Conservation (phyloP, 1,140 invertebrate genomes). For the Drosophila baimaii region DNA sequence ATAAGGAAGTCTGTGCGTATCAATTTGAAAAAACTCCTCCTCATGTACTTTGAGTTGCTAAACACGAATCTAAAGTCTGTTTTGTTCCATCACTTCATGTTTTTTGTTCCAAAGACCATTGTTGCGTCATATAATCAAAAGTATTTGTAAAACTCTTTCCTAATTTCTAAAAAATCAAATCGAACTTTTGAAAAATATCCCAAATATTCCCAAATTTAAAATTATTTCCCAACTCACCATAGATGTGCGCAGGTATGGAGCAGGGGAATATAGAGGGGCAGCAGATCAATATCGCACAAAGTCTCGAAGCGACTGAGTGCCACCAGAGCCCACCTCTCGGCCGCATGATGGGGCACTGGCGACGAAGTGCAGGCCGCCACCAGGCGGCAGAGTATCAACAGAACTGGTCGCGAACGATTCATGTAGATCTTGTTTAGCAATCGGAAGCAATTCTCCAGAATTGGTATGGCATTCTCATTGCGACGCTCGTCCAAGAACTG, state of each 20-base stretch:
- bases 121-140: too few species aligned
- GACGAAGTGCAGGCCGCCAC: slow-evolving; percentile 86
- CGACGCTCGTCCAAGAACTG: slow-evolving; percentile 87
- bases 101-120: too few species aligned
- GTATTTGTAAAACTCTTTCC: too few species aligned
- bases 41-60: too few species aligned
- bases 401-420: slow-evolving; percentile 88
- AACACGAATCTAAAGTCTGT: too few species aligned
- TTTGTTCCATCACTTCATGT: too few species aligned
- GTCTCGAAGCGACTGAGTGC: slow-evolving; percentile 88
- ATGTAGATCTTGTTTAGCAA: slow-evolving; percentile 90
- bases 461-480: slow-evolving; percentile 87
- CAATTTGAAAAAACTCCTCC: too few species aligned
- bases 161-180: too few species aligned
- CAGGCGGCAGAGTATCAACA: slow-evolving; percentile 89
- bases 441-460: slow-evolving; percentile 89
- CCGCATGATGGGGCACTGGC: slow-evolving; percentile 86
- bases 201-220: too few species aligned
- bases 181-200: too few species aligned
- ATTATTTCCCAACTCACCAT: slow-evolving; percentile 84
- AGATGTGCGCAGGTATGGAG: slow-evolving; percentile 88
- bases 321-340: slow-evolving; percentile 89
- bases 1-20: too few species aligned
- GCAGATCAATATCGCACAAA: slow-evolving; percentile 88
- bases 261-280: slow-evolving; percentile 89